Conservation (phyloP, 2,888 invertebrate genomes). For the Drosophila stalkeri region DNA sequence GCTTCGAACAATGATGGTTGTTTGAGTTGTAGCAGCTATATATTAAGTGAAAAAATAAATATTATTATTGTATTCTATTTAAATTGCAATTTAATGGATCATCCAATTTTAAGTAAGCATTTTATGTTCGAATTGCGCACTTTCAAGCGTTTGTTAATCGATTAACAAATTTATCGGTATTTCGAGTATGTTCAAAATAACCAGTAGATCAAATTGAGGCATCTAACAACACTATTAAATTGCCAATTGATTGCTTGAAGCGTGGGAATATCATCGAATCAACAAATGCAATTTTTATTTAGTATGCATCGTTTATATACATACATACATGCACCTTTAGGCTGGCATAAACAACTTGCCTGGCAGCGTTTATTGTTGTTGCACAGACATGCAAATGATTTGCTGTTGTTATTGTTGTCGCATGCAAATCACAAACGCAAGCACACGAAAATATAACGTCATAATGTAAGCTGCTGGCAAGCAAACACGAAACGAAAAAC, state of each 20-base stretch:
- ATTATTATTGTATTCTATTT: not conserved
- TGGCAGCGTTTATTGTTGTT: constrained; percentile 31
- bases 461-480: constrained; percentile 28
- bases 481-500: constrained; percentile 28
- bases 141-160: not conserved
- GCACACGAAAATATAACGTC: constrained; percentile 47
- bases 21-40: no score
- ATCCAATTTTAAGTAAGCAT: not conserved
- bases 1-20: not conserved
- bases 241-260: not conserved
- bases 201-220: not conserved
- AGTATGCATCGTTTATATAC: constrained; percentile 8
- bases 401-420: constrained; percentile 16
- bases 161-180: not conserved
- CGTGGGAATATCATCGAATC: constrained; percentile 38
- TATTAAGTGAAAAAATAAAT: not conserved
- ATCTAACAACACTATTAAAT: constrained; percentile 18
- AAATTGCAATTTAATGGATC: not conserved
- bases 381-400: constrained; percentile 51
- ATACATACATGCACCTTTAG: constrained; percentile 11
- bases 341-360: constrained; percentile 31
- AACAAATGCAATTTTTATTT: constrained; percentile 2
- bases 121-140: not conserved
- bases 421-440: constrained; percentile 55
- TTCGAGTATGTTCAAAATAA: not conserved